Evolutionary conservation across 2,888 invertebrate species (phyloP).

Genomic region (Latheticus oryzae): DNA sequence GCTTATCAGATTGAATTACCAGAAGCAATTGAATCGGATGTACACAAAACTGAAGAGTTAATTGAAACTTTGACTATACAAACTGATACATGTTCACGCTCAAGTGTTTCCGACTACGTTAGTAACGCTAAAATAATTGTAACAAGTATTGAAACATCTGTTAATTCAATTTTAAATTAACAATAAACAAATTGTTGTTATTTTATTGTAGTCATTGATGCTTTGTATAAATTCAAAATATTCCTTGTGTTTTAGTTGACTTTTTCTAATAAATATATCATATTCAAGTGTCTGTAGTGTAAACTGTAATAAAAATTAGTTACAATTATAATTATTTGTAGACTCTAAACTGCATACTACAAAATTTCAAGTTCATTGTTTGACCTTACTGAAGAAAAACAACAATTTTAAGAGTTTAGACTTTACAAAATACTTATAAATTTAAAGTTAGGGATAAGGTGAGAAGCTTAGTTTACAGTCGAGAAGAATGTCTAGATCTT

Average conservation of each 20-base stretch:
- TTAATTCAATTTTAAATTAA: slow-evolving; percentile 1
- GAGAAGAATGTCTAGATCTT: no score
- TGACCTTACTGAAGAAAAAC: no score
- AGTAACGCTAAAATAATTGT: neutral
- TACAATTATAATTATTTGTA: no score
- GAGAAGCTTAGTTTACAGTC: no score
- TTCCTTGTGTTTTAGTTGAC: neutral
- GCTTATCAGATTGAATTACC: slow-evolving; percentile 9
- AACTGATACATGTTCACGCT: slow-evolving; percentile 3
- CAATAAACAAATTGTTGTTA: neutral
- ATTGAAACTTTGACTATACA: neutral
- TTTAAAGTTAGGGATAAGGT: no score
- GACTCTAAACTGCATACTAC: no score
- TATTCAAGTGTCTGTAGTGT: neutral
- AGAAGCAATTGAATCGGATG: slow-evolving; percentile 5
- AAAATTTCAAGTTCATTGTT: no score
- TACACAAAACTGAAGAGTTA: neutral
- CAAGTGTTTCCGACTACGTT: neutral
- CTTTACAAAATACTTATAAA: no score
- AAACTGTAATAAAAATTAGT: no score
- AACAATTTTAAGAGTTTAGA: no score
- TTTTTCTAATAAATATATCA: neutral
- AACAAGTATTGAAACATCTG: slow-evolving; percentile 1
- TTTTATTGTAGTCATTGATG: neutral
- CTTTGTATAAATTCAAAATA: neutral